phyloP scores from a whole-genome alignment of 2,888 invertebrate genomes.

The Drosophila austrosaltans region DNA sequence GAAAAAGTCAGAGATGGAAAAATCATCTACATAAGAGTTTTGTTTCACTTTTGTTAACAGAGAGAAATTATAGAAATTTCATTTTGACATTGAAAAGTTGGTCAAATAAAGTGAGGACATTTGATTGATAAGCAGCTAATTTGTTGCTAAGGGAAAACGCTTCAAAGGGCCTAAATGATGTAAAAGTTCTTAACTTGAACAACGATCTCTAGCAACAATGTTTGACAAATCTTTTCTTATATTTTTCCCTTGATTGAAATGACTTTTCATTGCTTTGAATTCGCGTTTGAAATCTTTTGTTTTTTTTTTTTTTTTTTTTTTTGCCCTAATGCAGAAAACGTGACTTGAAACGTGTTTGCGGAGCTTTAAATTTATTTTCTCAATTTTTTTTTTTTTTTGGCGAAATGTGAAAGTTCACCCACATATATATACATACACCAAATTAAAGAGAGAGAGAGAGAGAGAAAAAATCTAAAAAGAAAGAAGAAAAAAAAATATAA shows the following conservation, averaged over 20 bases:
- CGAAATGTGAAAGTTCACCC: constrained; percentile 81
- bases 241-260: too few relatives aligned
- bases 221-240: too few relatives aligned
- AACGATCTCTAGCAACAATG: too few relatives aligned
- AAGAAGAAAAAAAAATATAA: constrained; percentile 73
- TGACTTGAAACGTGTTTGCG: constrained; percentile 67
- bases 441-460: not conserved
- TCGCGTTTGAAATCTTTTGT: not conserved
- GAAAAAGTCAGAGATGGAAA: constrained; percentile 62
- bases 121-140: not conserved
- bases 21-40: constrained; percentile 47
- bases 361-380: constrained; percentile 1
- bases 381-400: constrained; percentile 28
- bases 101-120: constrained; percentile 37
- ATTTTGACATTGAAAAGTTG: constrained; percentile 76
- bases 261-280: too few relatives aligned
- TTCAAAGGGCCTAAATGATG: too few relatives aligned
- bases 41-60: constrained; percentile 67
- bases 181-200: too few relatives aligned
- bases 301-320: not conserved
- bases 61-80: constrained; percentile 68
- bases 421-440: constrained; percentile 54
- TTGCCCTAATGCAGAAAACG: constrained; percentile 52
- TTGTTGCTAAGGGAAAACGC: not conserved
- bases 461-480: constrained; percentile 49